A percentile compares a stretch with the other conserved stretches of the same genome.
Conservation (phyloP, 1,140 invertebrate genomes). For the Drosophila ambigua region DNA sequence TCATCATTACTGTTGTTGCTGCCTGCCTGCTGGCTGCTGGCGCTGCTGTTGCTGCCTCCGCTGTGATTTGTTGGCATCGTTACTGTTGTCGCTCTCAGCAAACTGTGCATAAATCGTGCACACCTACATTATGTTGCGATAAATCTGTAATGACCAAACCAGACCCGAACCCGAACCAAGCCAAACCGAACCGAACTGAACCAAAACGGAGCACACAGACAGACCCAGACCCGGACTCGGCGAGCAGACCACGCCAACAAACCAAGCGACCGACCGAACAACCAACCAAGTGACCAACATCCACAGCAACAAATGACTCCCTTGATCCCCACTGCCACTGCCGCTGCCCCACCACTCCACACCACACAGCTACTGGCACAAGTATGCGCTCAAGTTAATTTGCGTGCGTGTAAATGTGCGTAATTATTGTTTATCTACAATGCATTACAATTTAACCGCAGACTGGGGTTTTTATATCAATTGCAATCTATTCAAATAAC, state of each 20-base stretch:
- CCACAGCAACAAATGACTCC: constrained; percentile 16
- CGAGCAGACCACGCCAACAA: constrained; percentile 21
- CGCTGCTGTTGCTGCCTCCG: constrained; percentile 23
- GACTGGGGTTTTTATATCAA: constrained; percentile 42
- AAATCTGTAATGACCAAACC: constrained; percentile 72
- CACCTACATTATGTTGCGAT: constrained; percentile 78
- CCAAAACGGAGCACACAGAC: neutral
- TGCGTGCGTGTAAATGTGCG: constrained; percentile 73
- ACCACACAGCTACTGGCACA: neutral
- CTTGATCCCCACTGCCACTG: too few relatives aligned
- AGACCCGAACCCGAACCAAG: constrained; percentile 1
- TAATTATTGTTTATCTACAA: constrained; percentile 80
- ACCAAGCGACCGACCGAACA: constrained; percentile 14
- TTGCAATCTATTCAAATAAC: constrained; percentile 46
- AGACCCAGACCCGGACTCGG: too few relatives aligned
- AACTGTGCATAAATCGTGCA: constrained; percentile 78
- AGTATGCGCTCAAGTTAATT: constrained; percentile 61
- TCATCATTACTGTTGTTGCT: constrained; percentile 55
- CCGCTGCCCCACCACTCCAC: constrained; percentile 13
- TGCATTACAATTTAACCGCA: constrained; percentile 47
- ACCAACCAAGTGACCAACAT: constrained; percentile 15
- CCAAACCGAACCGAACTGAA: neutral
- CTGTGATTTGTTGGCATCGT: constrained; percentile 79
- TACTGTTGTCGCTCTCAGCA: constrained; percentile 80
- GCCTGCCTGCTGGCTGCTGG: constrained; percentile 9